These are phyloP conservation scores for Holacanthella duospinosa DNA, from an alignment of 2,888 invertebrate genomes.

Conservation along the genomic window DNA sequence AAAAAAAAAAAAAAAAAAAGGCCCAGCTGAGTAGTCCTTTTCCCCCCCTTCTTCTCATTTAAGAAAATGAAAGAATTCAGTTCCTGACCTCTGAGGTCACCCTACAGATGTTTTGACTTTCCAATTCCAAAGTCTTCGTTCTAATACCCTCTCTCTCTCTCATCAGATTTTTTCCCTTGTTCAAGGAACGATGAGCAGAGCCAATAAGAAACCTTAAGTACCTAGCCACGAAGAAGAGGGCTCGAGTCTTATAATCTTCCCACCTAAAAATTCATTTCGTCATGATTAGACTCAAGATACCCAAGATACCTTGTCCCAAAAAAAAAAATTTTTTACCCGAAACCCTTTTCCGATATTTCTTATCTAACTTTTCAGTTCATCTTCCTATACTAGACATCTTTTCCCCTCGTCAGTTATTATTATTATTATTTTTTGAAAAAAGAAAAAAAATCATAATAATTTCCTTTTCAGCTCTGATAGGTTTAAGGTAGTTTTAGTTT, in stretches of 20 bases:
- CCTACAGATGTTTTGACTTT: conserved; percentile 15
- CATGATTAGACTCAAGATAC: conserved; percentile 2
- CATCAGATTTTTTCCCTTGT: too few relatives aligned
- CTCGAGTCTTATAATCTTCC: too few relatives aligned
- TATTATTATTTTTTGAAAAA: not conserved
- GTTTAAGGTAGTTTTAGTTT: not conserved
- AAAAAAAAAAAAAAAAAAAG: not conserved
- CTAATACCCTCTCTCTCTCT: too few relatives aligned
- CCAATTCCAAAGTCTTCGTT: too few relatives aligned
- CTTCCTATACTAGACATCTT: not conserved
- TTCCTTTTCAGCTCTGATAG: not conserved
- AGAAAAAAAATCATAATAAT: not conserved
- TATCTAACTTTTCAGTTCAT: not conserved
- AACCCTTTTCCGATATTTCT: not conserved
- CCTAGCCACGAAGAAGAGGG: too few relatives aligned
- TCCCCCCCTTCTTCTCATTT: conserved; percentile 5
- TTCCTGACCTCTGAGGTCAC: conserved; percentile 15
- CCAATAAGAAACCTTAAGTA: too few relatives aligned
- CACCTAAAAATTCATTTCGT: not conserved
- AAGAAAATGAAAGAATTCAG: conserved; percentile 12
- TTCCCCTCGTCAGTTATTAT: not conserved
- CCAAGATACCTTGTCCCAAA: not conserved
- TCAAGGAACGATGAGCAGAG: not conserved
- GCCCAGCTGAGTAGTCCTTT: conserved; percentile 1
- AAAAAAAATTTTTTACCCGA: not conserved